phyloP scores from a whole-genome alignment of 2,888 invertebrate species.

The Eustalomyia histrio region DNA sequence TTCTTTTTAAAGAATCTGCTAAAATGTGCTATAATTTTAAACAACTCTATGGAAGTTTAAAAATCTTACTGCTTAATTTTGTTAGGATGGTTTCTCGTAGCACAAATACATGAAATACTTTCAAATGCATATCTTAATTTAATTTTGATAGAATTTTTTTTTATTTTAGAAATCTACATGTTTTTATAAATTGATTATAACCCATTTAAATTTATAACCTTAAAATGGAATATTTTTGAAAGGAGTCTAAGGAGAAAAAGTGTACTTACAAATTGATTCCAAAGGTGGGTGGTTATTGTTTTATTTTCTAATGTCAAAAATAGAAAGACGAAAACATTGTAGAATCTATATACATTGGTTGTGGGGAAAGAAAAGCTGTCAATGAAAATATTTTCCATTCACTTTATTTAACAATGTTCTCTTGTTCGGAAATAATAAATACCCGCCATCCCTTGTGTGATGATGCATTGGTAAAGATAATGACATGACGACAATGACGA shows the following conservation, averaged over 20 bases:
- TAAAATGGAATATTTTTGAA: background rate
- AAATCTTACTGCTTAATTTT: no score
- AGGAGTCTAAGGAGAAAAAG: slow-evolving; percentile 25
- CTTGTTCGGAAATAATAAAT: slow-evolving; percentile 9
- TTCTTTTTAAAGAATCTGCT: no score
- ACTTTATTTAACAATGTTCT: slow-evolving; percentile 13
- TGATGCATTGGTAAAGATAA: slow-evolving; percentile 23
- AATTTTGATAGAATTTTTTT: no score
- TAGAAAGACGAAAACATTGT: background rate
- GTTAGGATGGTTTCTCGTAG: no score
- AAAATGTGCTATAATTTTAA: no score
- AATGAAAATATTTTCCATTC: slow-evolving; percentile 31
- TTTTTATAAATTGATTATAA: no score
- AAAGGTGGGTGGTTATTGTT: slow-evolving; percentile 15
- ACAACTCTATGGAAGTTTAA: no score
- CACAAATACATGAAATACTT: no score
- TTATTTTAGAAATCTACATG: no score
- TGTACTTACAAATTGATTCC: slow-evolving; percentile 40
- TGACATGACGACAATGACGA: slow-evolving; percentile 8
- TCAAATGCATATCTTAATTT: no score
- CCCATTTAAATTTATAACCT: no score
- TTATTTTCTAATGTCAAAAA: slow-evolving; percentile 13
- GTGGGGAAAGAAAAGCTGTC: slow-evolving; percentile 9
- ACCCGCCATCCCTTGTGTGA: slow-evolving; percentile 12
- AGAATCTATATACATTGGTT: no score